Evolutionary conservation across 2,888 invertebrate genomes (phyloP), one percentile per base, ranked within the genome.

Genomic region (Drosophila kambysellisi): DNA sequence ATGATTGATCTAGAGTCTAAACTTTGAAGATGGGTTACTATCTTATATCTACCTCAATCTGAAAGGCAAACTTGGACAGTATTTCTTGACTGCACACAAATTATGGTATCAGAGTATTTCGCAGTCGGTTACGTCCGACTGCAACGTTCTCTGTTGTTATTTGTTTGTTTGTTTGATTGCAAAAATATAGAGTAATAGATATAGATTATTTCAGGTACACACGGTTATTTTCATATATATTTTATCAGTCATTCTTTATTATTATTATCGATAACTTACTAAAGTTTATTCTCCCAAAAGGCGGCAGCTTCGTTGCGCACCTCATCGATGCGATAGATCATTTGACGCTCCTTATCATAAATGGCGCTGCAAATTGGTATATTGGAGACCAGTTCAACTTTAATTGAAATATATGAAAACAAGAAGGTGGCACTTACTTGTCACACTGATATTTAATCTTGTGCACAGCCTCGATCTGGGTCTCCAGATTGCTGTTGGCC

Each of bases 251-350:
- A 5, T 1, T 9, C 5, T 1, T 46, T 25, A 2, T 46, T 0
- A 0, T 5, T 15, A 1, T 8, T n/a, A 1, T 41, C n/a, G 29
- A 39, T 43, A 30, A 81, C 91, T 91, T 89, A 93, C 93, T 93
- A 91, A 84, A 95, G 91, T 92, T 94, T 94, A 78, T 95, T 94
- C 91, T 95, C 95, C 95, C 95, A 95, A 93, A 95, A 94, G 81
- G 94, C 93, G 70, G 94, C 94, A 77, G 94, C 94, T 91, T 94
- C 94, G 73, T 94, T 93, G 76, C 94, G 93, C 89, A 94, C 94
- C 82, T 94, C 94, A 81, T 94, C 94, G 77, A 95, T 92, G 76
- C 91, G 92, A 78, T 92, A 92, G 76, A 92, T 91, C 89, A 92
- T 92, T 88, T 93, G 91, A 67, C 93, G 92, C 78, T 94, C 94